Evolutionary conservation across 1,140 invertebrate species (phyloP).

Genomic region (Eumaeus atala): DNA sequence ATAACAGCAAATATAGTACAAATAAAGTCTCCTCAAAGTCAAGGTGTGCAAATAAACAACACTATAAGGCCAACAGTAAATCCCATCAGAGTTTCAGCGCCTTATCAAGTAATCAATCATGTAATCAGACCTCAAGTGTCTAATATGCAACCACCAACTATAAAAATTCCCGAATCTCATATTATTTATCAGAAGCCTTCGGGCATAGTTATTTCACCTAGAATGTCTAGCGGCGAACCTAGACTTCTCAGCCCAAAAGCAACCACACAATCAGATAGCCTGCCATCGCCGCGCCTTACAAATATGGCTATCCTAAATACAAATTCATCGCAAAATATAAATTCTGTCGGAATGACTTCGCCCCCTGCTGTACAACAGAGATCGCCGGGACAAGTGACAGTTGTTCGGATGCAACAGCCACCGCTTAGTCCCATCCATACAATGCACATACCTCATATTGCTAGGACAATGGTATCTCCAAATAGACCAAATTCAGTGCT

Average conservation of each 20-base stretch:
- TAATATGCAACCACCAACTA: conserved; percentile 74
- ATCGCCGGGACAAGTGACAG: conserved; percentile 65
- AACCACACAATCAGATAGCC: conserved; percentile 47
- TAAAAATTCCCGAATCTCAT: conserved; percentile 76
- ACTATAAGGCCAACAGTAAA: conserved; percentile 50
- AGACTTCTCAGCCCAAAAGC: conserved; percentile 62
- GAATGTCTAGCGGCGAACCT: conserved; percentile 51
- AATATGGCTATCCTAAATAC: conserved; percentile 63
- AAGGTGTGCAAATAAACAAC: conserved; percentile 42
- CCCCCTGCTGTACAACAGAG: conserved; percentile 54
- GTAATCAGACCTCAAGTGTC: conserved; percentile 55
- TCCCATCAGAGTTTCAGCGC: conserved; percentile 46
- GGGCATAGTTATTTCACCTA: conserved; percentile 71
- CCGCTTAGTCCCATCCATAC: conserved; percentile 67
- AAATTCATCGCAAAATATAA: conserved; percentile 47
- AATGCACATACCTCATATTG: conserved; percentile 52
- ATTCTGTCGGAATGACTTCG: conserved; percentile 43
- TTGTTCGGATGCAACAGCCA: conserved; percentile 71
- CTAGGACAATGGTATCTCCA: conserved; percentile 66
- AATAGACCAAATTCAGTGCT: conserved; percentile 63
- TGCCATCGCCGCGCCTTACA: conserved; percentile 52
- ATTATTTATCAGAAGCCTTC: conserved; percentile 73
- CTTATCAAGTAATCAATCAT: conserved; percentile 69
- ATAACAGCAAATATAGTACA: conserved; percentile 66
- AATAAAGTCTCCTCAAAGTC: conserved; percentile 49